Base-by-base conservation (phyloP, 2,797 vertebrate genomes). In the Catharus ustulatus region DNA sequence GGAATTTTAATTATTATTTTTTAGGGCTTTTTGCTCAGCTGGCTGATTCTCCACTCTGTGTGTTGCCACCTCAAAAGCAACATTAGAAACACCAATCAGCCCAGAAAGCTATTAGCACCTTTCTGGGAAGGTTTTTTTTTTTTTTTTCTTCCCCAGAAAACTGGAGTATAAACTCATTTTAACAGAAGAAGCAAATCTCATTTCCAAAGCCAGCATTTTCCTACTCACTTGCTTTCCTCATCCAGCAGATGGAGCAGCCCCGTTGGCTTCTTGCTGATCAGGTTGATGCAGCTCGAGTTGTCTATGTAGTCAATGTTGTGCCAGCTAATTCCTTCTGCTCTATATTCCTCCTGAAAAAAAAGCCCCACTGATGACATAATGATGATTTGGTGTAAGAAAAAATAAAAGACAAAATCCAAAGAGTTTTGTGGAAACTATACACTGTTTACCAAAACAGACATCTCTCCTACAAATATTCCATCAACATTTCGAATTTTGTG, bases 181-280 rank as follows among this genome's bases (percentile, higher is more conserved):
- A 63, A 57, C 10, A 11, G 36, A 78, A 80, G 63, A 54, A 23
- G 4, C 9, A 52, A 73, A n/a, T 7, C 13, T 9, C 8, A 18
- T 11, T 27, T 63, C 43, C 55, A 62, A 79, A 79, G 22, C 19
- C 51, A 68, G 34, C 10, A 40, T 29, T 46, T 77, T 83, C 13
- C 88, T 68, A 99, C 99, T 98, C 96, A 99, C 99, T 99, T 99
- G 99, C 99, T 99, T 97, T 99, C 99, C 92, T 99, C 99, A 83
- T 99, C 99, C 98, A 99, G 98, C 77, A 99, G 98, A 96, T 99
- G 99, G 97, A 99, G 99, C 91, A 99, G 97, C 19, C 99, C 99
- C 0, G 99, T 99, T 79, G 99, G 99, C 94, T 99, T 99, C 98
- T 98, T 99, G 96, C 99, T 99, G 98, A 99, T 99, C 93, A 99